Evolutionary conservation across 2,888 invertebrate species (phyloP), one percentile per base, ranked within the genome.

Genomic region (Lathronympha strigana): DNA sequence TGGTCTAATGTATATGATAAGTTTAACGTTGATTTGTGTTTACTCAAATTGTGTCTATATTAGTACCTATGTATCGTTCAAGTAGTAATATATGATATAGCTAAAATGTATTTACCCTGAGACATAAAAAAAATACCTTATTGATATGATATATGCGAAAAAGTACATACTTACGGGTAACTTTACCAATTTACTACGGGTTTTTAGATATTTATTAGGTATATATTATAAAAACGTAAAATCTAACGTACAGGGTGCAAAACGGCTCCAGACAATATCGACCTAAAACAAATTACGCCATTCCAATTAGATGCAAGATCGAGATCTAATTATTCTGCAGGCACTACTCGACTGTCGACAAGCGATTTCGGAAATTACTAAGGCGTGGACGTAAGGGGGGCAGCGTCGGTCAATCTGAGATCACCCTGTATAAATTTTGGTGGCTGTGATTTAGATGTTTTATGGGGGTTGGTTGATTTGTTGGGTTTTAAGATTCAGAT

Each of bases 311-410:
- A 85, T 87, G 82, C 84, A 61, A 83, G 84, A 85, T 86, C 84
- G 82, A 79, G 83, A 88, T 88, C 86, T 88, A 88, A 90, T 90
- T 90, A 90, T 88, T 87, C 87, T 79, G 79, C 84, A 81, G 76
- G 85, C 89, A 87, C 86, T 86, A 86, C 81, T 84, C 88, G 88
- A 87, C 88, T 87, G 90, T 87, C 86, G 89, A 86, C 88, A 82
- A 83, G 85, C 88, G 90, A 90, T 90, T 91, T 91, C 90, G 90
- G 91, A 91, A 91, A 91, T 91, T 90, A 85, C 90, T 86, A 89
- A 90, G 90, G 87, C 88, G 85, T 81, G 81, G 83, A 79, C 81
- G 80, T 76, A 68, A 53, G 55, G 23, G 58, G 60, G 61, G 38
- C 31, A 25, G 31, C 55, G 61, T 53, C 84, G 84, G 84, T 82